Conservation (phyloP, 2,113 vertebrate species). For the Hyaena hyaena region DNA sequence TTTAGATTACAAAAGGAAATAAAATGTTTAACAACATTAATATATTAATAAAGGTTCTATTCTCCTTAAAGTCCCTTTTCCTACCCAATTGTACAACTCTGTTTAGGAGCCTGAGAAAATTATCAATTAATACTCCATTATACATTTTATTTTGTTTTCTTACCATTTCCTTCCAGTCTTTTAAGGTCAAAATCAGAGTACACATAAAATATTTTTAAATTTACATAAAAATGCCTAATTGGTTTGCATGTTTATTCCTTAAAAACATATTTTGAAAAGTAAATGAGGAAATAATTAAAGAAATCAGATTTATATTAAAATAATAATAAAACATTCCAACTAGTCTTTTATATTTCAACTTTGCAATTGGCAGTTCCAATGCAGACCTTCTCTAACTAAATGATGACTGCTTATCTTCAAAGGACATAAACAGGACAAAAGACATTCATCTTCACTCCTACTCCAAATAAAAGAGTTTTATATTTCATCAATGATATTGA, state of each 20-base stretch:
- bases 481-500: not conserved
- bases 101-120: not conserved
- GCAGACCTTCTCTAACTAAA: not conserved
- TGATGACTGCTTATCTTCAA: not conserved
- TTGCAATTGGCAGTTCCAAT: not conserved
- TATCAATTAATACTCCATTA: not conserved
- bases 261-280: slow-evolving; percentile 35
- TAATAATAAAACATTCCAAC: not conserved
- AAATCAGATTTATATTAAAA: not conserved
- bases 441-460: not conserved
- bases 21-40: not conserved
- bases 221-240: not conserved
- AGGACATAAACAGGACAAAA: not conserved
- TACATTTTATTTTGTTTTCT: not conserved
- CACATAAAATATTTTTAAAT: not conserved
- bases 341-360: not conserved
- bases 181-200: not conserved
- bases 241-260: not conserved
- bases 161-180: not conserved
- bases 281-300: not conserved
- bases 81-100: not conserved
- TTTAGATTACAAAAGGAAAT: slow-evolving; percentile 30
- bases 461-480: not conserved
- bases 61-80: not conserved
- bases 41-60: not conserved